These are phyloP conservation scores for Papilio dardanus DNA, from an alignment of 1,140 invertebrate genomes.

Conservation along the genomic window DNA sequence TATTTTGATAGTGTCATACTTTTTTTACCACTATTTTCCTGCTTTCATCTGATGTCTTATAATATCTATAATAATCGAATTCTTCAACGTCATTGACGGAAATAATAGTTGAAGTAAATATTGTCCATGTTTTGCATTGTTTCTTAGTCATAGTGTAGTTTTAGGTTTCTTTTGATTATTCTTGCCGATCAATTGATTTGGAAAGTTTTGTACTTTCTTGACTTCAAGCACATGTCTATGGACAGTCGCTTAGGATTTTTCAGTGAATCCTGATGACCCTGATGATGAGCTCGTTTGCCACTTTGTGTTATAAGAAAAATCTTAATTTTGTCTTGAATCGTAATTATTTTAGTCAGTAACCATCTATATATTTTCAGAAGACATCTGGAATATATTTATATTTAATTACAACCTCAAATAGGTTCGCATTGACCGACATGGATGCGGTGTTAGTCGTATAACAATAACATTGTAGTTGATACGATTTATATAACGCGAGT, in stretches of 20 bases:
- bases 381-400: background rate
- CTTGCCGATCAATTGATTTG: background rate
- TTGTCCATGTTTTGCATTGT: background rate
- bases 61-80: background rate
- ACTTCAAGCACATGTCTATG: background rate
- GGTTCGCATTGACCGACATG: background rate
- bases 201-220: background rate
- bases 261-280: too few relatives aligned
- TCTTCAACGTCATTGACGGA: background rate
- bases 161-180: background rate
- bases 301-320: too few relatives aligned
- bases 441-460: background rate
- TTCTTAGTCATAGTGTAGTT: background rate
- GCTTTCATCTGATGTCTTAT: background rate
- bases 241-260: too few relatives aligned
- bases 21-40: background rate
- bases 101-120: background rate
- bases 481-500: constrained; percentile 36
- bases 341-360: too few relatives aligned
- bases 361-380: too few relatives aligned
- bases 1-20: constrained; percentile 15
- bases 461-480: constrained; percentile 5
- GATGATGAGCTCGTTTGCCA: too few relatives aligned
- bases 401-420: background rate
- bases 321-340: too few relatives aligned